Evolutionary conservation across 2,113 vertebrate species (phyloP).

Genomic region (Arizona elegans): DNA sequence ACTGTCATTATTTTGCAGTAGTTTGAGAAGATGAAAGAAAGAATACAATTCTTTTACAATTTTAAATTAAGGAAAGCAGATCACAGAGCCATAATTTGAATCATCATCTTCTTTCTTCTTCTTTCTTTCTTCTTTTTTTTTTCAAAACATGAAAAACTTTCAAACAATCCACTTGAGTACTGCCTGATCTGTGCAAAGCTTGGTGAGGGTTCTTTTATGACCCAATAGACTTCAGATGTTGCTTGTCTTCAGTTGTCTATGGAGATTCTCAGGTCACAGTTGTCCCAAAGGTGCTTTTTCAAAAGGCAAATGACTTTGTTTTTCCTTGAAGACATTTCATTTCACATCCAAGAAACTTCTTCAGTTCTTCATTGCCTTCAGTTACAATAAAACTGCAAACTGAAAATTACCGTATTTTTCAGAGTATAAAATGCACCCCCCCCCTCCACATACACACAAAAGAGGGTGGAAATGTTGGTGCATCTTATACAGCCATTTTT

Average conservation of each 20-base stretch:
- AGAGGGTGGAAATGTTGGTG: too few species aligned
- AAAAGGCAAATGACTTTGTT: neutral
- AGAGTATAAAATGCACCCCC: too few species aligned
- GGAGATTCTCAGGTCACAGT: neutral
- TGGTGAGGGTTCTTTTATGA: neutral
- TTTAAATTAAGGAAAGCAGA: neutral
- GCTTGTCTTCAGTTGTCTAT: neutral
- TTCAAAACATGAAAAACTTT: neutral
- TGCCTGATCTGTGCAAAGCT: neutral
- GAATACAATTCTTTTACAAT: neutral
- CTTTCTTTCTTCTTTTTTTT: neutral
- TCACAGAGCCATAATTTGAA: neutral
- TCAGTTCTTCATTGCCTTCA: neutral
- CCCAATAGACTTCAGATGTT: fast-evolving
- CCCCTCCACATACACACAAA: too few species aligned
- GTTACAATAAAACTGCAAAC: constrained; percentile 1
- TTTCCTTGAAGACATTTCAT: neutral
- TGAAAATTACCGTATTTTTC: neutral
- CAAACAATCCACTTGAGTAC: neutral
- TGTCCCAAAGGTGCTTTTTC: neutral
- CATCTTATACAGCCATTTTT: too few species aligned
- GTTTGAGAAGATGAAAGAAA: neutral
- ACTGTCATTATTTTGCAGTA: neutral
- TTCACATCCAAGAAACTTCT: neutral
- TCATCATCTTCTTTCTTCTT: neutral